phyloP scores from a whole-genome alignment of 2,888 invertebrate species.

The Erynnis tages region DNA sequence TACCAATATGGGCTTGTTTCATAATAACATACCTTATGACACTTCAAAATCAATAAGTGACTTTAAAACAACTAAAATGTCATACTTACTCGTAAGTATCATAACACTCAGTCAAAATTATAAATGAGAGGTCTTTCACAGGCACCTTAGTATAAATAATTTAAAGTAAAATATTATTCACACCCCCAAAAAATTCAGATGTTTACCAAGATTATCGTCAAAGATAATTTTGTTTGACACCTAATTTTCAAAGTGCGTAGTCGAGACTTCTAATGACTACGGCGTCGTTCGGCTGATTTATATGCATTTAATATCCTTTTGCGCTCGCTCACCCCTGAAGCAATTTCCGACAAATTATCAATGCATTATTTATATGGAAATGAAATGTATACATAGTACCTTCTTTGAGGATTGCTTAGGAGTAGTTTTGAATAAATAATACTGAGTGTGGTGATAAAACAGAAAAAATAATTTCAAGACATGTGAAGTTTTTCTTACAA shows the following conservation, averaged over 20 bases:
- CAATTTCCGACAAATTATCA: constrained; percentile 58
- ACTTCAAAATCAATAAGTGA: too few relatives aligned
- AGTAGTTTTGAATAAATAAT: not conserved
- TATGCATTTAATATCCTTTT: constrained; percentile 53
- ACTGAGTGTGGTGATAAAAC: too few relatives aligned
- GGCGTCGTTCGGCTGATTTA: constrained; percentile 44
- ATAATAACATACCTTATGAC: too few relatives aligned
- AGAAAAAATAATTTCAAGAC: too few relatives aligned
- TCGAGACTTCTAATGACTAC: constrained; percentile 13
- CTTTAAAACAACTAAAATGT: too few relatives aligned
- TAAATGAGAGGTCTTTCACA: too few relatives aligned
- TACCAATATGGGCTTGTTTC: too few relatives aligned
- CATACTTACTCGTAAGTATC: too few relatives aligned
- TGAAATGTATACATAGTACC: constrained; percentile 35
- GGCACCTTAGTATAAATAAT: too few relatives aligned
- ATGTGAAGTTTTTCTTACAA: too few relatives aligned
- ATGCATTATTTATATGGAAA: constrained; percentile 68
- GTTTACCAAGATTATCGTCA: not conserved
- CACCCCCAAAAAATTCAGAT: not conserved
- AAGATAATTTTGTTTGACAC: constrained; percentile 4
- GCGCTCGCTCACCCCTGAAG: constrained; percentile 41
- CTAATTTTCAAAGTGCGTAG: constrained; percentile 2
- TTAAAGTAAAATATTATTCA: not conserved
- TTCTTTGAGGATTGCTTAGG: not conserved
- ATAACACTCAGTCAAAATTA: too few relatives aligned